Evolutionary conservation across 2,888 invertebrate genomes (phyloP).

Genomic region (Itoplectis maculator): DNA sequence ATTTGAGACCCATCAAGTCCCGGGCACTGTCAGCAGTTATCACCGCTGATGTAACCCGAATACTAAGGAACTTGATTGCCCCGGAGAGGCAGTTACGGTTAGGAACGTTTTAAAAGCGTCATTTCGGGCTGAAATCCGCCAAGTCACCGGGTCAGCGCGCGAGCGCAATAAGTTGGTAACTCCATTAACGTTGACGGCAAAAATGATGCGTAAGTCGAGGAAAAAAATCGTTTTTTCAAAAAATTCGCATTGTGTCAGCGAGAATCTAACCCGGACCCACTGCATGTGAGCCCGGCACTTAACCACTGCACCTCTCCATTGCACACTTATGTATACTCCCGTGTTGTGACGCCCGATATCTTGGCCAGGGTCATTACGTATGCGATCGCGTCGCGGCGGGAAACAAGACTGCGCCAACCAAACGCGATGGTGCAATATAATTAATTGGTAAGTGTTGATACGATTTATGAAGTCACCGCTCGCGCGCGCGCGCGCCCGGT

Average conservation of each 20-base stretch:
- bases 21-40: slow-evolving; percentile 71
- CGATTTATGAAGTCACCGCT: slow-evolving; percentile 50
- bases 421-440: slow-evolving; percentile 49
- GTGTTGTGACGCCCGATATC: not conserved
- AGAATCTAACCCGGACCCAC: no score
- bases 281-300: no score
- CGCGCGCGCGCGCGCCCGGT: slow-evolving; percentile 21
- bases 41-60: slow-evolving; percentile 71
- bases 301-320: no score
- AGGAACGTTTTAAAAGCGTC: slow-evolving; percentile 49
- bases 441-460: slow-evolving; percentile 62
- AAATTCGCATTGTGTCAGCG: no score
- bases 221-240: slow-evolving; percentile 5
- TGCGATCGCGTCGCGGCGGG: not conserved
- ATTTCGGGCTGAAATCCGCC: slow-evolving; percentile 41
- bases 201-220: not conserved
- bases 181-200: slow-evolving; percentile 7
- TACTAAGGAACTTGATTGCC: slow-evolving; percentile 65
- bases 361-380: not conserved
- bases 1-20: slow-evolving; percentile 71
- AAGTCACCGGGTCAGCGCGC: slow-evolving; percentile 1
- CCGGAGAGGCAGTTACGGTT: slow-evolving; percentile 57
- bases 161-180: slow-evolving; percentile 3
- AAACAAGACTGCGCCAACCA: slow-evolving; percentile 34
- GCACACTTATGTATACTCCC: no score